Conservation (phyloP, 2,797 vertebrate genomes). For the Columba guinea region DNA sequence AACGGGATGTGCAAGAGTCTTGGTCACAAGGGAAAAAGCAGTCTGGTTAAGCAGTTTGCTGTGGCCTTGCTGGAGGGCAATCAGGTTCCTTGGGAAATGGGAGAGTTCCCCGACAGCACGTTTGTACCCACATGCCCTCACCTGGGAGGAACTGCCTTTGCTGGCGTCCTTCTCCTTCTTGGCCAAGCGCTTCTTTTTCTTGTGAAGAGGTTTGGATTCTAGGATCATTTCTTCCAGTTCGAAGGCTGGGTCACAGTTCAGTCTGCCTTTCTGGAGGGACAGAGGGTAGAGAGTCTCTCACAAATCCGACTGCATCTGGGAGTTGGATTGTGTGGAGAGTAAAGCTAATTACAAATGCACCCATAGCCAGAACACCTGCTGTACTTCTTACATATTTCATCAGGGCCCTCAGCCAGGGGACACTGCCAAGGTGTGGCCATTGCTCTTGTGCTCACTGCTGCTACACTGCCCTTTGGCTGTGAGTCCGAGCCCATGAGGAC, state of each 20-base stretch:
- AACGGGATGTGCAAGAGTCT: not conserved
- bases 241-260: constrained; percentile 96
- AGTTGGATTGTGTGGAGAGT: not conserved
- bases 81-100: not conserved
- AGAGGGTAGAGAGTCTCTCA: not conserved
- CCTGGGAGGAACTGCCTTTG: constrained; percentile 87
- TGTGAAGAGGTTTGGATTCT: constrained; percentile 96
- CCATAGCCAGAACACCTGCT: not conserved
- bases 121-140: constrained; percentile 57
- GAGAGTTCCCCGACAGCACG: too few relatives aligned
- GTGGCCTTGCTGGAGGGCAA: not conserved
- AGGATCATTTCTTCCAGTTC: constrained; percentile 99
- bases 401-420: not conserved
- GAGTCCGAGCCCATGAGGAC: not conserved
- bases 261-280: constrained; percentile 84
- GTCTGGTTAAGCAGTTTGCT: not conserved
- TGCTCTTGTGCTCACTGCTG: not conserved
- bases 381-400: not conserved
- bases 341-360: not conserved
- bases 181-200: constrained; percentile 96
- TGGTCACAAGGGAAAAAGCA: not conserved
- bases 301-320: not conserved
- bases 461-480: not conserved
- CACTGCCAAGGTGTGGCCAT: not conserved
- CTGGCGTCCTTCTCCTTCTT: constrained; percentile 86